Conservation (phyloP, 2,888 invertebrate genomes). For the Calameuta idolon region DNA sequence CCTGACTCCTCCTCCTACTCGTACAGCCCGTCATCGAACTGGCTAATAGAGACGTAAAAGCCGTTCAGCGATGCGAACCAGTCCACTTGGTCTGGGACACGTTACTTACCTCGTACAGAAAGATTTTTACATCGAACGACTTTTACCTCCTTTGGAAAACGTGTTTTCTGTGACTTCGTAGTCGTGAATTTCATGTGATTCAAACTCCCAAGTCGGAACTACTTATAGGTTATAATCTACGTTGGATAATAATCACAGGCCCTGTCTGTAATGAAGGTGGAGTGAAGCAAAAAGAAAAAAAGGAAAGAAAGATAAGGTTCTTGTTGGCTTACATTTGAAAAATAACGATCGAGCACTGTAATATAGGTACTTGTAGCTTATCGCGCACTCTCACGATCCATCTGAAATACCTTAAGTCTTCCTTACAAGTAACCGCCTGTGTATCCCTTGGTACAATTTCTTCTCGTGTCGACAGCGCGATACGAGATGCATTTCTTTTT, state of each 20-base stretch:
- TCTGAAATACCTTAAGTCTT: too few relatives aligned
- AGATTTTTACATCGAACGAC: neutral
- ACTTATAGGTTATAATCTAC: too few relatives aligned
- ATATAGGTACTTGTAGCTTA: too few relatives aligned
- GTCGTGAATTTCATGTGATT: too few relatives aligned
- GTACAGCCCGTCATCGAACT: constrained; percentile 14
- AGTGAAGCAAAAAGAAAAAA: neutral
- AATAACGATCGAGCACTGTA: neutral
- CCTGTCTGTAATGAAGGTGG: neutral
- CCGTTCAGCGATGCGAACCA: neutral
- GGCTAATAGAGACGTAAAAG: constrained; percentile 12
- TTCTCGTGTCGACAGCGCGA: too few relatives aligned
- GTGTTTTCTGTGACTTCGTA: too few relatives aligned
- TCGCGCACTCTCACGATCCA: too few relatives aligned
- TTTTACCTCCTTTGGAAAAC: neutral
- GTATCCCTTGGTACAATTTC: too few relatives aligned
- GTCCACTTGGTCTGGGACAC: constrained; percentile 4
- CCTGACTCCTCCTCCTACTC: neutral
- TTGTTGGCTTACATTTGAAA: constrained; percentile 2
- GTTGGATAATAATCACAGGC: too few relatives aligned
- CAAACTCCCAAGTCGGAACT: too few relatives aligned
- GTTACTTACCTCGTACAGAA: neutral
- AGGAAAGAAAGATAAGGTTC: neutral
- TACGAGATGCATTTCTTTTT: too few relatives aligned
- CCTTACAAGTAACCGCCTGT: too few relatives aligned